Evolutionary conservation across 1,140 invertebrate genomes (phyloP).

Genomic region (Brachionus koreanus): DNA sequence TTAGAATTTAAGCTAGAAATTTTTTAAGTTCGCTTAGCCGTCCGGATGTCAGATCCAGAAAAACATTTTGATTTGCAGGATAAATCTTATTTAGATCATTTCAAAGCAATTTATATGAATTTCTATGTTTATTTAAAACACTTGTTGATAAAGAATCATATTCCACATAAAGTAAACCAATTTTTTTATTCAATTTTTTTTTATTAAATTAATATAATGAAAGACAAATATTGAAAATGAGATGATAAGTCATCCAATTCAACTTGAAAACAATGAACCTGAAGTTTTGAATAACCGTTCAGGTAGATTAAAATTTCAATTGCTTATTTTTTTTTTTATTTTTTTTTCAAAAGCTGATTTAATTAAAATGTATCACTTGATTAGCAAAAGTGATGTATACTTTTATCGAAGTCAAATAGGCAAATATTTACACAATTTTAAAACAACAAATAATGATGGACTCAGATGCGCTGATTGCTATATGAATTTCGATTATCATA

Average conservation of each 20-base stretch:
- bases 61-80: background rate
- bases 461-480: background rate
- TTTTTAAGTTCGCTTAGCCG: background rate
- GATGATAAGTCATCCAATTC: background rate
- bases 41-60: background rate
- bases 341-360: background rate
- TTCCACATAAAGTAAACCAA: background rate
- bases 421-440: background rate
- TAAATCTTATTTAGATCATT: background rate
- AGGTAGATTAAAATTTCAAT: background rate
- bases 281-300: background rate
- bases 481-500: background rate
- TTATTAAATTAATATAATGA: background rate
- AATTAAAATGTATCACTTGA: background rate
- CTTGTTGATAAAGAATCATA: background rate
- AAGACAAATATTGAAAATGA: background rate
- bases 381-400: background rate
- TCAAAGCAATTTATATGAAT: background rate
- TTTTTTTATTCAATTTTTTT: background rate
- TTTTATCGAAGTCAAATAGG: background rate
- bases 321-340: background rate
- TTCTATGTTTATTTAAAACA: conserved; percentile 11
- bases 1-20: background rate
- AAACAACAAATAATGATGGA: background rate
- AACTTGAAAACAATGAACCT: background rate